Base-by-base conservation (phyloP, 2,113 vertebrate genomes). In the Phocoena sinus region DNA sequence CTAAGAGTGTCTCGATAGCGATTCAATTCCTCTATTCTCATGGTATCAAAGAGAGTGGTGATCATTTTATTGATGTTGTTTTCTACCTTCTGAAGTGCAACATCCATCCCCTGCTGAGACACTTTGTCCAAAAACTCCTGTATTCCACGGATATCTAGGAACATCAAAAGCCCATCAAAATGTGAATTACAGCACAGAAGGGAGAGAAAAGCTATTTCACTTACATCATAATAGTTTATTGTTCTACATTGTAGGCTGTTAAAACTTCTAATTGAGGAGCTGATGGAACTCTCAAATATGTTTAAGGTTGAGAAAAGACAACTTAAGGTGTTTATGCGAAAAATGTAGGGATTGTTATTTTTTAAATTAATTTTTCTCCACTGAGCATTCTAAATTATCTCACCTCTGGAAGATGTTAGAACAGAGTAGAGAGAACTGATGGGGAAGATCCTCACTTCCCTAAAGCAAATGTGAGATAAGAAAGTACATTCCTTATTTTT, bases 41-140 rank as follows among this genome's bases (percentile, higher is more conserved):
- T 99, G 23, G 99, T 99, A 77, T 99, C 99, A 98, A 99, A 99
- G 98, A 99, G 99, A 58, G 99, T 99, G 0, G 99, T 99, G 98
- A 99, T 99, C 99, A 99, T 99, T 98, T 99, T 99, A 98, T 99
- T 99, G 98, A 99, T 99, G 96, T 99, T 99, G 95, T 99, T 99
- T 98, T 99, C 99, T 94, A 99, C 99, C 97, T 99, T 99, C 98
- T 99, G 99, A 95, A 99, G 99, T n/a, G 99, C 99, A 77, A 99
- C 99, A 71, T 99, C 99, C 99, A 99, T 99, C 91, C 99, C 99
- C 96, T 99, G 99, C 98, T 99, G 99, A 96, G 99, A 99, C 0
- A 99, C 99, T 98, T 98, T 99, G 98, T 99, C 99, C 98, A 99
- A 98, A 98, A 99, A 99, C 96, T 99, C 99, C 97, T 99, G 99